Evolutionary conservation across 2,797 vertebrate species (phyloP), one percentile per base, ranked within the genome.

Genomic region (Sebastes oblongus): DNA sequence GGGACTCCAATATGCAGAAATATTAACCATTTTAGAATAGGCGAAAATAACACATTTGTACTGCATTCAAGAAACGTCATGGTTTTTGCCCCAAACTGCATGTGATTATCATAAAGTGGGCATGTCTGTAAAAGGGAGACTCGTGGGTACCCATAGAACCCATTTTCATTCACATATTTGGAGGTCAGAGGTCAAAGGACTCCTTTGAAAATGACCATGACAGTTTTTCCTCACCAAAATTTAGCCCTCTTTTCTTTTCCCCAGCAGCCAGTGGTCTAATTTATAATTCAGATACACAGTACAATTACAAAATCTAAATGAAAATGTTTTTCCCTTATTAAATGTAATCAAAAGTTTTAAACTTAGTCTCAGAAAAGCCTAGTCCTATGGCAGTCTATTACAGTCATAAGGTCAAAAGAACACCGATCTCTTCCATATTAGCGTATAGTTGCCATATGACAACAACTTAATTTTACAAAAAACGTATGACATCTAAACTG

Each of bases 41-140:
- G 34, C 11, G 12, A 39, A 39, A 39, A 39, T 39, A 39, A 39
- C 36, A 39, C 12, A 13, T 39, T 39, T 39, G 36, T 39, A 39
- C 36, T 39, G 36, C 36, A 24, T 24, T 24, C 1, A 25, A 25
- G 1, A 25, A 25, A 25, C 24, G 24, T 25, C 24, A 25, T 25
- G 24, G 24, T 27, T 34, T 34, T 42, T 6, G 14, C 2, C 2
- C 1, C 39, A 12, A 16, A 42, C 39, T 16, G 2, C 13, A 42
- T 42, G 39, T 42, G 39, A 42, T 42, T 42, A 16, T 42, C 13
- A 42, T 42, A 6, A 42, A 42, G 39, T 42, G 39, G 0, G 39
- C 39, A 42, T 14, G 0, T 42, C 39, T 42, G 36, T 1, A 42
- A 3, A 42, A 14, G 6, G 39, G 2, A 0, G 14, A 42, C 39